These are phyloP conservation scores for Adela reaumurella DNA, from an alignment of 2,888 invertebrate species.

Conservation along the genomic window DNA sequence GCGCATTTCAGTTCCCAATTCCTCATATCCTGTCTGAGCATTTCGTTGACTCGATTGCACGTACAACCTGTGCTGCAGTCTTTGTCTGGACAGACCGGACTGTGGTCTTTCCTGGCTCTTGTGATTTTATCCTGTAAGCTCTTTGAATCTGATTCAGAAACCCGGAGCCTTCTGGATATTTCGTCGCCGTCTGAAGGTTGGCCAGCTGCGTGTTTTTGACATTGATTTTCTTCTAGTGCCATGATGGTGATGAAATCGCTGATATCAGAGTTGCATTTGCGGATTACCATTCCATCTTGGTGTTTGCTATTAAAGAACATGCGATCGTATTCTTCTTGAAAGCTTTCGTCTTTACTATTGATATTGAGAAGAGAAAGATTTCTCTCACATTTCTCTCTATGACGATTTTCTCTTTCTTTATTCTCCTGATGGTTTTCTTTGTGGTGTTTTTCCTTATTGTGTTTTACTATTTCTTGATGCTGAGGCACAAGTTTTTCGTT, in stretches of 20 bases:
- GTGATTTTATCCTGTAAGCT: too few species aligned
- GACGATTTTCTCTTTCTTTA: too few species aligned
- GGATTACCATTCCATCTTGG: not conserved
- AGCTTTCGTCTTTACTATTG: not conserved
- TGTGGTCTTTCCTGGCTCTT: too few species aligned
- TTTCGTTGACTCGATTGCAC: too few species aligned
- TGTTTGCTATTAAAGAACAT: not conserved
- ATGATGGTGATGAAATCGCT: not conserved
- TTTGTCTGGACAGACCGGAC: too few species aligned
- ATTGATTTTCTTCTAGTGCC: not conserved
- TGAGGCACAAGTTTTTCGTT: not conserved
- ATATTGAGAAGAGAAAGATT: not conserved
- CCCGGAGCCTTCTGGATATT: not conserved
- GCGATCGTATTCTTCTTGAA: not conserved
- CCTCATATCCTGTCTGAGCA: too few species aligned
- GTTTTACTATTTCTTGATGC: not conserved
- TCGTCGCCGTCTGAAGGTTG: too few species aligned
- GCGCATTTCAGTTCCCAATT: too few species aligned
- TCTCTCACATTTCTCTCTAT: not conserved
- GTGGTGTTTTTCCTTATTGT: not conserved
- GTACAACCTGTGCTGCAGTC: too few species aligned
- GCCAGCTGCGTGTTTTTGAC: not conserved
- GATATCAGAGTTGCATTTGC: not conserved
- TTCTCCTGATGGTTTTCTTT: not conserved
- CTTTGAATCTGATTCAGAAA: not conserved